These are phyloP conservation scores for Dreissena rostriformis DNA, from an alignment of 1,140 invertebrate genomes.

Conservation along the genomic window DNA sequence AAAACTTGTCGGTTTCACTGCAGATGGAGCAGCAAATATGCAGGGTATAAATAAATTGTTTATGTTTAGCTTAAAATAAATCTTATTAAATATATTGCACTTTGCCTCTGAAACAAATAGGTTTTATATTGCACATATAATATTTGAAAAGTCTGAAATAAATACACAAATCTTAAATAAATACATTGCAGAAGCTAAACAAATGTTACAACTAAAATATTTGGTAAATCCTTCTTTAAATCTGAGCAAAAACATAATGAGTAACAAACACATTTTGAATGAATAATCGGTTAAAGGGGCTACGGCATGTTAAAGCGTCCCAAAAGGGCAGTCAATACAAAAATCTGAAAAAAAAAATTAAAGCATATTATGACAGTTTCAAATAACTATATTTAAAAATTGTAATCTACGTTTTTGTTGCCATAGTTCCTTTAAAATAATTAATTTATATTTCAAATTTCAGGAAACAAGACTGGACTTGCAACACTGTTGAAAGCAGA, in stretches of 20 bases:
- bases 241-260: too few relatives aligned
- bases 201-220: too few relatives aligned
- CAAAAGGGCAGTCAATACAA: background rate
- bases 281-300: too few relatives aligned
- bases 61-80: background rate
- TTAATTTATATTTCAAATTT: background rate
- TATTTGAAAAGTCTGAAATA: background rate
- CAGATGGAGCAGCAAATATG: conserved; percentile 32
- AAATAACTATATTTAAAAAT: too few relatives aligned
- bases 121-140: background rate
- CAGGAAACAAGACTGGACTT: background rate
- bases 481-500: background rate
- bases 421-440: background rate
- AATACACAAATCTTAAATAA: background rate
- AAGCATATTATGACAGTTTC: background rate
- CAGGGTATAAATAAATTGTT: conserved; percentile 7
- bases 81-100: background rate
- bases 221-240: too few relatives aligned
- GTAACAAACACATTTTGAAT: too few relatives aligned
- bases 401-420: too few relatives aligned
- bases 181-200: too few relatives aligned
- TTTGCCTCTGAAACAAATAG: background rate
- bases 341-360: background rate
- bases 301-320: background rate
- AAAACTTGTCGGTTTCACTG: conserved; percentile 15